Evolutionary conservation across 2,888 invertebrate species (phyloP), one percentile per base, ranked within the genome.

Genomic region (Ormyrus pomaceus): DNA sequence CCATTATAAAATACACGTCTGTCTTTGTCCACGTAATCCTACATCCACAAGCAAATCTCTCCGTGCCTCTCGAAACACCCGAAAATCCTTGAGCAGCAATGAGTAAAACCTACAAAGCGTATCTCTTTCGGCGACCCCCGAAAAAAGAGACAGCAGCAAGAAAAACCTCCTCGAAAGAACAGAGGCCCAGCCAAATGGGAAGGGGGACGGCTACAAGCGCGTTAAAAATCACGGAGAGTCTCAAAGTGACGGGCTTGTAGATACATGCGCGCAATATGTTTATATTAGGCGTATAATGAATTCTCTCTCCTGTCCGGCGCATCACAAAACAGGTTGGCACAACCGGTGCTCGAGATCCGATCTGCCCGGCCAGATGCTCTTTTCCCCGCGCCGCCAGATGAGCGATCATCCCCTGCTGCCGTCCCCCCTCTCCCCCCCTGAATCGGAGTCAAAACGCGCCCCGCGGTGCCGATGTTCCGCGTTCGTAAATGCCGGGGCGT

Each of bases 261-360:
- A 46, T 55, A 48, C 58, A 56, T 13, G 50, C 59, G 53, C 50
- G 83, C 90, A 90, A 90, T 90, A 90, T 90, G 90, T 90, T 90
- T 90, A 88, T 87, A 90, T 90, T 89, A 90, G 88, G 80, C 86
- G 85, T 87, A 88, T 90, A 90, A 90, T 90, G 90, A 90, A 89
- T 89, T 89, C 88, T 11, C 69, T 34, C 87, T 85, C 72, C 86
- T 85, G 84, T 66, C 51, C 59, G 76, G 65, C 69, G 34, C 34
- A 34, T 34, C 84, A 86, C 86, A 79, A 86, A 88, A 88, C 89
- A 89, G 89, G 90, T 90, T 87, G 87, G 85, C 19, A 75, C 75
- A 79, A 71, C 56, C 65, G 50, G 72, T 74, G 80, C 64, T 65
- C 48, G 80, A 80, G 83, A 87, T 88, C 86, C 84, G 85, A 87